Conservation (phyloP, 1,140 invertebrate species). For the Drosophila rufa region DNA sequence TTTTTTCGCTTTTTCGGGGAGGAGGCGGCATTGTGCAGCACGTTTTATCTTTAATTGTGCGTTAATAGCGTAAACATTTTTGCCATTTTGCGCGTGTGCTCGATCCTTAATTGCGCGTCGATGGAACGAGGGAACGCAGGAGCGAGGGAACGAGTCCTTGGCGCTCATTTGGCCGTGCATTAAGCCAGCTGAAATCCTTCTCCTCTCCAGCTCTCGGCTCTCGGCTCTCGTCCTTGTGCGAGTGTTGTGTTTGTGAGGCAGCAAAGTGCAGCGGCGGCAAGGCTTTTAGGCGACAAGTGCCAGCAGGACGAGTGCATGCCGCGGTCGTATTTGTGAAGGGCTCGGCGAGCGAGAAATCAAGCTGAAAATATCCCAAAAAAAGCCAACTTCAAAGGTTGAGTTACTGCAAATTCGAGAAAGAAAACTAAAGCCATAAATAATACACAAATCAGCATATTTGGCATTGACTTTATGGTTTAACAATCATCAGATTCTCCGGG, state of each 20-base stretch:
- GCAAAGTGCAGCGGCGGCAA: conserved; percentile 40
- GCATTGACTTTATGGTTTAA: too few species aligned
- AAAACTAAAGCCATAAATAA: too few species aligned
- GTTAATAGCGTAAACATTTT: conserved; percentile 82
- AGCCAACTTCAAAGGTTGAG: not conserved
- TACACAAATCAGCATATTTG: too few species aligned
- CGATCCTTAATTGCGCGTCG: conserved; percentile 52
- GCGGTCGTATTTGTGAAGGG: not conserved
- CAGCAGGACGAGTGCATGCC: conserved; percentile 22
- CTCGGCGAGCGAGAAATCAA: not conserved
- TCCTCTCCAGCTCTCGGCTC: not conserved
- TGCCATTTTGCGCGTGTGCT: conserved; percentile 32
- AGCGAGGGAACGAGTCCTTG: conserved; percentile 61
- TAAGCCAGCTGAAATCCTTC: conserved; percentile 34
- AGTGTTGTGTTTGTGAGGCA: conserved; percentile 26
- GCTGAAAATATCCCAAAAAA: not conserved
- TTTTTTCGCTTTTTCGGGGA: not conserved
- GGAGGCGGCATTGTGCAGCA: conserved; percentile 42
- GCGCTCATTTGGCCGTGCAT: conserved; percentile 67
- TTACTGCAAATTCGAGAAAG: too few species aligned
- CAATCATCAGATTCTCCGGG: too few species aligned
- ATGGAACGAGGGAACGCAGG: conserved; percentile 60
- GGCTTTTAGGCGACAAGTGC: conserved; percentile 53
- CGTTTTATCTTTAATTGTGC: conserved; percentile 81
- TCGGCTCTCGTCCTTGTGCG: conserved; percentile 12